Conservation (phyloP, 2,888 invertebrate genomes). For the Orthonevra nobilis region DNA sequence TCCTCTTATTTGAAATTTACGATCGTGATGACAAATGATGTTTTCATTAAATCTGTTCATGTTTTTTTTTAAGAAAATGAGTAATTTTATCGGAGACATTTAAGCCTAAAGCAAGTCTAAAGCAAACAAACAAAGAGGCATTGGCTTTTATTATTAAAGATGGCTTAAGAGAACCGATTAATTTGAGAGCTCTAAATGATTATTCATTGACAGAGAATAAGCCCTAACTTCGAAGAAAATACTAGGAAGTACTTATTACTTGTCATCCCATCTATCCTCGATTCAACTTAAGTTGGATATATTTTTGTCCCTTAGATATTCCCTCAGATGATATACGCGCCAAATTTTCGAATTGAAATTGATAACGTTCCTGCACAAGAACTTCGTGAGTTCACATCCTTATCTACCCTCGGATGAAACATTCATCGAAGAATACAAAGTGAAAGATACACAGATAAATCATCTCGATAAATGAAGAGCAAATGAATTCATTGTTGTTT, state of each 20-base stretch:
- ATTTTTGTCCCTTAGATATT: constrained; percentile 55
- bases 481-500: constrained; percentile 67
- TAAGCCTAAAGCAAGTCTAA: too few species aligned
- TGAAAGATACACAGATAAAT: constrained; percentile 57
- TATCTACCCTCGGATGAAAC: not conserved
- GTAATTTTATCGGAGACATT: too few species aligned
- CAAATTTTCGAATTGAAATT: constrained; percentile 37
- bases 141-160: too few species aligned
- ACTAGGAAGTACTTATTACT: constrained; percentile 20
- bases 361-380: constrained; percentile 23
- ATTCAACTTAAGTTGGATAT: constrained; percentile 43
- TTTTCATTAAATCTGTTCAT: too few species aligned
- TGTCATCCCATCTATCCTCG: not conserved
- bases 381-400: constrained; percentile 38
- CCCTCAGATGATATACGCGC: constrained; percentile 12
- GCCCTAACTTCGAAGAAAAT: not conserved
- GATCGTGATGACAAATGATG: too few species aligned
- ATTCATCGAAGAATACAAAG: constrained; percentile 20
- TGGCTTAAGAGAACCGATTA: too few species aligned
- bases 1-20: too few species aligned
- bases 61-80: too few species aligned
- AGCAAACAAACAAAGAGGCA: too few species aligned
- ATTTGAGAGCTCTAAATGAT: too few species aligned
- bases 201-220: too few species aligned
- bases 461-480: constrained; percentile 65